These are phyloP conservation scores for Zaprionus kolodkinae DNA, from an alignment of 1,140 invertebrate species.

Conservation along the genomic window DNA sequence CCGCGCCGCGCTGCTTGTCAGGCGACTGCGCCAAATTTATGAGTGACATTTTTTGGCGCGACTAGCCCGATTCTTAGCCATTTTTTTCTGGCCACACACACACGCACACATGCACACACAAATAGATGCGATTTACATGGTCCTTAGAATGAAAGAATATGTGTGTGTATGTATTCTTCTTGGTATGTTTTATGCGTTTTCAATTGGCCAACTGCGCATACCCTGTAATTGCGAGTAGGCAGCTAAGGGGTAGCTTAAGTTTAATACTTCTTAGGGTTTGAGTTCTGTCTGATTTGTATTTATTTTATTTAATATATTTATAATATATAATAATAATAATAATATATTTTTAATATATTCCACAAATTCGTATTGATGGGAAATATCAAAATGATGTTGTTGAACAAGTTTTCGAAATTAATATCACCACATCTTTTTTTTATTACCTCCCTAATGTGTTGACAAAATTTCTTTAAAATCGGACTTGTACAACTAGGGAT, in stretches of 20 bases:
- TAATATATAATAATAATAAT: no score
- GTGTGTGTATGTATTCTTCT: not conserved
- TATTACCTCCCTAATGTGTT: no score
- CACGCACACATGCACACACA: constrained; percentile 18
- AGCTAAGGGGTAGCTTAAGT: not conserved
- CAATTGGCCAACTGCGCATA: constrained; percentile 52
- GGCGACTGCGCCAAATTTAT: constrained; percentile 65
- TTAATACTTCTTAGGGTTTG: not conserved
- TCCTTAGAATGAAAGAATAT: constrained; percentile 4
- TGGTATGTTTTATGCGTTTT: constrained; percentile 68
- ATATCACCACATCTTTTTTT: no score
- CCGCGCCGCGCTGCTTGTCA: constrained; percentile 28
- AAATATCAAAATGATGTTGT: no score
- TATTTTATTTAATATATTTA: no score
- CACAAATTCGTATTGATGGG: no score
- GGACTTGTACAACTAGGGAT: no score
- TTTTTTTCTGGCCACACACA: constrained; percentile 32
- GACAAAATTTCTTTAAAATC: no score
- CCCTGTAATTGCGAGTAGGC: not conserved
- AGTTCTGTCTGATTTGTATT: no score
- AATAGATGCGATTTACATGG: not conserved
- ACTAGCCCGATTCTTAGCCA: constrained; percentile 38
- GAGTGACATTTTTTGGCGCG: constrained; percentile 74
- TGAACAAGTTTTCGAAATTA: no score
- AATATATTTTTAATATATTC: no score